Conservation (phyloP, 2,113 vertebrate genomes). For the Narcine bancroftii region DNA sequence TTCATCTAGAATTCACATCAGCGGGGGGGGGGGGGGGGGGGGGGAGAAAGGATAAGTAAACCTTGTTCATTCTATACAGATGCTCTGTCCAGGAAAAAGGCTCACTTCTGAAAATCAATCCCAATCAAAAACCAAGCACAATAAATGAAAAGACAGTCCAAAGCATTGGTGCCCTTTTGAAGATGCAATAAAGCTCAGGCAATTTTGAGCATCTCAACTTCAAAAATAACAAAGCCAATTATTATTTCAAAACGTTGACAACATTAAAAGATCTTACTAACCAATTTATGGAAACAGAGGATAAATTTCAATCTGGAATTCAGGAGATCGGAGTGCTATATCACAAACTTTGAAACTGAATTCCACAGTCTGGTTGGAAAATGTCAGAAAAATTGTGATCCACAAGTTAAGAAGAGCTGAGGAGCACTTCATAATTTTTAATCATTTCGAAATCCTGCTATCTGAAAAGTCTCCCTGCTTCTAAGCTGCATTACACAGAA, state of each 20-base stretch:
- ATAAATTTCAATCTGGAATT: neutral
- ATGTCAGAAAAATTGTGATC: conserved; percentile 17
- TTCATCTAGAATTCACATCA: no score
- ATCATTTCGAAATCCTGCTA: conserved; percentile 12
- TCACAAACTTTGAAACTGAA: neutral
- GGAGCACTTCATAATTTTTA: conserved; percentile 24
- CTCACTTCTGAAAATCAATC: neutral
- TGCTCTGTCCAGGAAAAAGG: neutral
- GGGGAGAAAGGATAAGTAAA: neutral
- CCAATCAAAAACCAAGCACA: no score
- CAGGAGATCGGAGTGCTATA: neutral
- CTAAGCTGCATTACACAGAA: neutral
- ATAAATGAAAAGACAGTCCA: neutral
- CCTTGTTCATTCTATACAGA: neutral
- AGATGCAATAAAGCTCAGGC: neutral
- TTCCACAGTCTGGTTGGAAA: neutral
- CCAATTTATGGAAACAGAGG: neutral
- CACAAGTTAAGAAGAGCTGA: conserved; percentile 18
- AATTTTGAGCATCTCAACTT: neutral
- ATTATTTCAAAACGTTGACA: neutral
- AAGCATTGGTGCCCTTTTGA: neutral
- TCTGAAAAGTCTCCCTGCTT: neutral
- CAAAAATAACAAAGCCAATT: neutral
- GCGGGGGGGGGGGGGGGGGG: no score
- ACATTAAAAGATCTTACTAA: neutral